Evolutionary conservation across 2,113 vertebrate species (phyloP).

Genomic region (Cromileptes altivelis): DNA sequence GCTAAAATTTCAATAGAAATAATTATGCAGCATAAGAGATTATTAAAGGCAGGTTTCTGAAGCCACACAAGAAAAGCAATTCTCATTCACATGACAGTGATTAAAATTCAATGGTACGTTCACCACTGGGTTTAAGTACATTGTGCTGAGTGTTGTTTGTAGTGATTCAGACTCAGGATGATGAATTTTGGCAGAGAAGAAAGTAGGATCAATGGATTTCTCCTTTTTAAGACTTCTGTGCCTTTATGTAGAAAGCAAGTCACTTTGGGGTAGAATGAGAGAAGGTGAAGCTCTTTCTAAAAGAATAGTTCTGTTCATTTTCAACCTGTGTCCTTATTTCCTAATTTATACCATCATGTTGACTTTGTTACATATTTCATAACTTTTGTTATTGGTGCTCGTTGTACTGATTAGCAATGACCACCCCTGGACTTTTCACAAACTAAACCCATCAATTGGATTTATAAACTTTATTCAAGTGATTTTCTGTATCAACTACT

Average conservation of each 20-base stretch:
- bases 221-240: not conserved
- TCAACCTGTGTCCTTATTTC: not conserved
- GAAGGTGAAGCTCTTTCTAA: conserved; percentile 11
- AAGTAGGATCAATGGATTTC: conserved; percentile 34
- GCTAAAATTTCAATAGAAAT: not conserved
- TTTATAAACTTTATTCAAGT: not conserved
- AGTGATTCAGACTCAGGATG: conserved; percentile 15
- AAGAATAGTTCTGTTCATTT: not conserved
- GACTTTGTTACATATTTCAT: not conserved
- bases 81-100: conserved; percentile 30
- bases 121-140: conserved; percentile 24
- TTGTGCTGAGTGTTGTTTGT: conserved; percentile 5
- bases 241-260: conserved; percentile 22
- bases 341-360: not conserved
- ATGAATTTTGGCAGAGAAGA: conserved; percentile 48
- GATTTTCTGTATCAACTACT: not conserved
- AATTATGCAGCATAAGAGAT: not conserved
- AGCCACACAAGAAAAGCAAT: not conserved
- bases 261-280: conserved; percentile 2
- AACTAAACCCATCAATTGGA: not conserved
- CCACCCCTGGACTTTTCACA: not conserved
- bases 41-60: not conserved
- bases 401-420: not conserved
- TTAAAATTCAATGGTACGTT: conserved; percentile 44
- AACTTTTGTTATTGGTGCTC: not conserved